phyloP scores from a whole-genome alignment of 2,797 vertebrate species.

The Crocodylus rhombifer region DNA sequence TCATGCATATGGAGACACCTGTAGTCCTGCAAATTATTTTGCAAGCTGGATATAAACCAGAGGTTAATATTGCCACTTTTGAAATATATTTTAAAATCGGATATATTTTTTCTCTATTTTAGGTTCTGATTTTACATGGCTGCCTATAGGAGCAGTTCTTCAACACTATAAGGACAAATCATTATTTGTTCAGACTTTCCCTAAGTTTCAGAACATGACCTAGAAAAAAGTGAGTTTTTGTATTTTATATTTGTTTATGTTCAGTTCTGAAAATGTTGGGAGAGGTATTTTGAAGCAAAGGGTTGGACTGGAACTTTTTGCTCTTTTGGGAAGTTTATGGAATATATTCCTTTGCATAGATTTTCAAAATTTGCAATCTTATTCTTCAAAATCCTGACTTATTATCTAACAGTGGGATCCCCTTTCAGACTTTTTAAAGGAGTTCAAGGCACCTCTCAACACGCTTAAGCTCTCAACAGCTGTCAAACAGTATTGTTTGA shows the following conservation, averaged over 20 bases:
- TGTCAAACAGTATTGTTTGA: neutral
- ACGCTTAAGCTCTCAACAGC: neutral
- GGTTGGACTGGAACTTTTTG: neutral
- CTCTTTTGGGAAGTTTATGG: neutral
- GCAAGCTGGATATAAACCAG: neutral
- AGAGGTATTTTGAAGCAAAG: neutral
- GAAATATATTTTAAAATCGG: neutral
- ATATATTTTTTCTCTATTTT: neutral
- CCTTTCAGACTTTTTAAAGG: neutral
- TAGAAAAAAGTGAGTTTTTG: neutral
- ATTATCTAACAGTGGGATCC: neutral
- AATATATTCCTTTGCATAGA: neutral
- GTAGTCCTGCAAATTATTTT: neutral
- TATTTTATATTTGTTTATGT: neutral
- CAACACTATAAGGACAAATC: neutral
- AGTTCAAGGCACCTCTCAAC: neutral
- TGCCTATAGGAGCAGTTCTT: slow-evolving; percentile 9
- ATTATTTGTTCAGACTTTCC: neutral
- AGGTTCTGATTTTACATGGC: neutral
- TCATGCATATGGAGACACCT: neutral
- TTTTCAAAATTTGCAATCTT: neutral
- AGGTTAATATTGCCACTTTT: neutral
- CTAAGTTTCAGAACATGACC: neutral
- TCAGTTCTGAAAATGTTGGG: neutral
- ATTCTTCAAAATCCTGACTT: neutral